phyloP scores from a whole-genome alignment of 2,113 vertebrate genomes.

The Colossoma macropomum region DNA sequence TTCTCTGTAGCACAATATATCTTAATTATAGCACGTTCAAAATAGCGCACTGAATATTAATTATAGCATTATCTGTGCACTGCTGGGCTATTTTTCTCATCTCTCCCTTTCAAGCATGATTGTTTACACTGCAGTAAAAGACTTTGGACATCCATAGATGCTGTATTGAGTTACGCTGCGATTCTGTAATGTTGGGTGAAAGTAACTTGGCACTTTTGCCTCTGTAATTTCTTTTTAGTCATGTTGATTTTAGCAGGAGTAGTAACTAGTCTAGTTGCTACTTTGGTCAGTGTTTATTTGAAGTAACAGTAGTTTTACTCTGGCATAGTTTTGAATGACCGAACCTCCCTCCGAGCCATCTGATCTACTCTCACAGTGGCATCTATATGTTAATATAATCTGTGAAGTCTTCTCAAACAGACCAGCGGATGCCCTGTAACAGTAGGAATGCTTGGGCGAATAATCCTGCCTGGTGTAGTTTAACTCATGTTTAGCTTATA shows the following conservation, averaged over 20 bases:
- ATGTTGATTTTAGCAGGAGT: neutral
- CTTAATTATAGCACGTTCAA: no score
- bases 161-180: neutral
- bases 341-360: neutral
- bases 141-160: neutral
- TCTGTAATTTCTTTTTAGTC: neutral
- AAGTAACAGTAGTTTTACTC: neutral
- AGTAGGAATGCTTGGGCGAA: constrained; percentile 12
- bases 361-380: neutral
- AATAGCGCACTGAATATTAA: no score
- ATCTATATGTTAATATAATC: neutral
- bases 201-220: neutral
- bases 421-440: constrained; percentile 9
- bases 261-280: neutral
- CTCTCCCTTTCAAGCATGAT: no score
- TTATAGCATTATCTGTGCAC: no score
- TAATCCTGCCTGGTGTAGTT: constrained; percentile 34
- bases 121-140: neutral
- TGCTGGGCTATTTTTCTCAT: no score
- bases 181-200: neutral
- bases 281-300: constrained; percentile 3
- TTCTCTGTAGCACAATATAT: no score
- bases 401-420: constrained; percentile 10
- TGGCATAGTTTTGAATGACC: neutral
- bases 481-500: constrained; percentile 24